Percentiles rank a stretch among this genome's conserved stretches.
Conservation (phyloP, 2,113 vertebrate genomes). For the Merops nubicus region DNA sequence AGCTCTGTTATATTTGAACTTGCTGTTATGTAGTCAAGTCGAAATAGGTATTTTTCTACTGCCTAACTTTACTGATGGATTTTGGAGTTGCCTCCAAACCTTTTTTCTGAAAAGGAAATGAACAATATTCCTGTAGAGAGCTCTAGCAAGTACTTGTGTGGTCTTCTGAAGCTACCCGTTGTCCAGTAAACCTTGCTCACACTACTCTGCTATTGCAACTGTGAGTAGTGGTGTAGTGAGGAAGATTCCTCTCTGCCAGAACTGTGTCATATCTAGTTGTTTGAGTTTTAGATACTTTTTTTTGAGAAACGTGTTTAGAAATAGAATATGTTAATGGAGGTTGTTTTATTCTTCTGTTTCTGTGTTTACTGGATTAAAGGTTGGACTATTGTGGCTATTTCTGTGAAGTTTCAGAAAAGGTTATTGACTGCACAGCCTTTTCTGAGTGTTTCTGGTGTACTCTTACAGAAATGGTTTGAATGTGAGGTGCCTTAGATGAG, state of each 20-base stretch:
- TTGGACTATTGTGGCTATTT: rapidly evolving
- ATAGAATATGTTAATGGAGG: background rate
- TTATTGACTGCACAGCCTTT: too few relatives aligned
- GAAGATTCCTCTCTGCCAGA: background rate
- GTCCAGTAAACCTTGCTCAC: background rate
- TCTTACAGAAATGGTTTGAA: background rate
- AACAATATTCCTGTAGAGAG: background rate
- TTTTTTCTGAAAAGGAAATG: background rate
- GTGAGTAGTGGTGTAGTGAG: rapidly evolving
- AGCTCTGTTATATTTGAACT: background rate
- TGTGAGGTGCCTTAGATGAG: background rate
- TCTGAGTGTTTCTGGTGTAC: background rate
- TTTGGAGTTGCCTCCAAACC: background rate
- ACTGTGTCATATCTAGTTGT: too few relatives aligned
- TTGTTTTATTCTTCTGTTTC: background rate
- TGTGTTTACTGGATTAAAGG: background rate
- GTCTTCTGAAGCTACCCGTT: background rate
- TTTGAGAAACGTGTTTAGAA: background rate
- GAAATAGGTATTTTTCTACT: background rate
- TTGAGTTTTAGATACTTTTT: too few relatives aligned
- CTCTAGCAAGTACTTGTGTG: background rate
- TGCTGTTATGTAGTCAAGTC: background rate
- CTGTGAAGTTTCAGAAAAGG: too few relatives aligned
- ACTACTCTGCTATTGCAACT: background rate
- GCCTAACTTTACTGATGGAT: background rate